Conservation (phyloP, 1,140 invertebrate species). For the Latrodectus geometricus region DNA sequence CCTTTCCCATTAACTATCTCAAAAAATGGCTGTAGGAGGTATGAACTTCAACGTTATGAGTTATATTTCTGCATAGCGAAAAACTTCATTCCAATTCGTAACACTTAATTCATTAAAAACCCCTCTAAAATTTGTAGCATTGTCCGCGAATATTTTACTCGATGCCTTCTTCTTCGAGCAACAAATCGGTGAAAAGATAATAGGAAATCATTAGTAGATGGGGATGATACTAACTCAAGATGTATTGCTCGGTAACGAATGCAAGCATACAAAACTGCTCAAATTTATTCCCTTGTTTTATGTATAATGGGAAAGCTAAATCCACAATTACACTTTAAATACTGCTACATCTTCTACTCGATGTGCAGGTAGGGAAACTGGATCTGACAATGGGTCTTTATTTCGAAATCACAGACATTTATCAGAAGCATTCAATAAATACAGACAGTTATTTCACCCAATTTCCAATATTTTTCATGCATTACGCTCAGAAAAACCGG, state of each 20-base stretch:
- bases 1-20: no score
- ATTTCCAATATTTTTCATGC: background rate
- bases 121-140: conserved; percentile 68
- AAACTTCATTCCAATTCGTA: background rate
- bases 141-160: conserved; percentile 67
- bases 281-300: conserved; percentile 62
- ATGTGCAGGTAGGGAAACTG: conserved; percentile 62
- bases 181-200: conserved; percentile 68
- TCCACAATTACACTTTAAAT: conserved; percentile 67
- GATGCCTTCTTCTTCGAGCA: conserved; percentile 66
- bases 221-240: conserved; percentile 67
- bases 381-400: background rate
- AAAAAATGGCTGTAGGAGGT: no score
- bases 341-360: conserved; percentile 63
- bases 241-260: conserved; percentile 54
- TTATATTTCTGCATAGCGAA: background rate
- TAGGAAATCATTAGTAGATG: conserved; percentile 67
- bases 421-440: background rate
- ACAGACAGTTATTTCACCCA: background rate
- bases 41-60: conserved; percentile 13
- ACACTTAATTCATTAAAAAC: background rate
- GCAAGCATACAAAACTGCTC: no score
- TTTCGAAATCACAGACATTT: background rate
- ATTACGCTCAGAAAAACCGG: no score
- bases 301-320: conserved; percentile 65